Evolutionary conservation across 2,888 invertebrate genomes (phyloP).

Genomic region (Meliscaeva auricollis): DNA sequence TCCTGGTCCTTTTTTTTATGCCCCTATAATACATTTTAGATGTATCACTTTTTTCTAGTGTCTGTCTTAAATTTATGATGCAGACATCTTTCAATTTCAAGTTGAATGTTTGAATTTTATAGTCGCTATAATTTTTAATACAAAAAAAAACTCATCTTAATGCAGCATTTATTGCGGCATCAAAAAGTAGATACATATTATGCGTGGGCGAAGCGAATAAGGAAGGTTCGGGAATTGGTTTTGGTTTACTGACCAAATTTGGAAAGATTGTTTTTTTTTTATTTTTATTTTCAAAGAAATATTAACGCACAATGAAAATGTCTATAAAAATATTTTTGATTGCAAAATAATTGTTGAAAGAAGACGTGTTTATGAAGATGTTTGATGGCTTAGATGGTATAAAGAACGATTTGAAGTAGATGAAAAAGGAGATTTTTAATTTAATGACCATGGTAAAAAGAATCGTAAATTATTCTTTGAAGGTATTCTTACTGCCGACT

Average conservation of each 20-base stretch:
- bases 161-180: constrained; percentile 66
- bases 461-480: background rate
- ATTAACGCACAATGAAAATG: constrained; percentile 10
- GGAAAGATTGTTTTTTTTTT: background rate
- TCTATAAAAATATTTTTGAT: constrained; percentile 11
- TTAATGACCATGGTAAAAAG: background rate
- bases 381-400: background rate
- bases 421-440: background rate
- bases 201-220: constrained; percentile 29
- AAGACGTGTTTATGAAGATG: constrained; percentile 1
- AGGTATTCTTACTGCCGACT: background rate
- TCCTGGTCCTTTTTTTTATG: constrained; percentile 30
- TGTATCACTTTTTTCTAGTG: background rate
- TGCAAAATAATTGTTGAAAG: constrained; percentile 27
- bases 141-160: constrained; percentile 55
- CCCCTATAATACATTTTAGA: constrained; percentile 38
- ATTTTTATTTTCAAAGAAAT: background rate
- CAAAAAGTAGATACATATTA: background rate
- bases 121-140: constrained; percentile 62
- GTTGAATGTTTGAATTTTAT: constrained; percentile 60
- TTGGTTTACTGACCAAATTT: constrained; percentile 38
- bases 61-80: constrained; percentile 47
- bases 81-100: constrained; percentile 67
- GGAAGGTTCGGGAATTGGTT: background rate
- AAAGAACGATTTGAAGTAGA: background rate